Percentiles rank a stretch among this genome's conserved stretches.
phyloP scores from a whole-genome alignment of 1,140 invertebrate species.

The Drosophila neocordata region DNA sequence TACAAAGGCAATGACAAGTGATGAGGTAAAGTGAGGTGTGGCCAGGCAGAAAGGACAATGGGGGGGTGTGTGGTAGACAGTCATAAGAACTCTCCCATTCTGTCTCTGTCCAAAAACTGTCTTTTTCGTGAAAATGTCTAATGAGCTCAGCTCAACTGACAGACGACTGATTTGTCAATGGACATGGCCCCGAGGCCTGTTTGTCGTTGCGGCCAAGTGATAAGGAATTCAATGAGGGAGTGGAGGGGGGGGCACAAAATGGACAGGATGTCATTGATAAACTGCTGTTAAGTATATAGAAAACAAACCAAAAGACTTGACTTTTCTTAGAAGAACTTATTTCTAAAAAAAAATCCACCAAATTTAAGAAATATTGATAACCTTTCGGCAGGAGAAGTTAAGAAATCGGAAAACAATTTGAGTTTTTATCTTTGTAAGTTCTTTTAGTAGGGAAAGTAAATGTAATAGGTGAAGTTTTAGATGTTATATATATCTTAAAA shows the following conservation, averaged over 20 bases:
- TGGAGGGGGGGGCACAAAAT: too few relatives aligned
- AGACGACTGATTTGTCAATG: slow-evolving; percentile 64
- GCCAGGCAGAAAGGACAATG: not conserved
- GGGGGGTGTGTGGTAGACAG: slow-evolving; percentile 29
- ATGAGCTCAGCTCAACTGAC: slow-evolving; percentile 67
- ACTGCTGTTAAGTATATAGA: not conserved
- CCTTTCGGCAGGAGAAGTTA: not conserved
- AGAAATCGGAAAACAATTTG: too few relatives aligned
- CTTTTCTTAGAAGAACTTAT: not conserved
- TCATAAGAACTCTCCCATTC: slow-evolving; percentile 31
- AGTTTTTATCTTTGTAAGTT: too few relatives aligned
- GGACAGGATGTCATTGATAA: slow-evolving; percentile 11
- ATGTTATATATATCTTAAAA: too few relatives aligned
- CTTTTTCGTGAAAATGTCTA: slow-evolving; percentile 57
- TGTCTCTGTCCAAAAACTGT: slow-evolving; percentile 1
- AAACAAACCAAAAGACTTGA: not conserved
- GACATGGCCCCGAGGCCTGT: slow-evolving; percentile 46
- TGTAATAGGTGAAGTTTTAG: too few relatives aligned
- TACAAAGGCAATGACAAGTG: slow-evolving; percentile 54
- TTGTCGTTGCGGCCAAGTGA: slow-evolving; percentile 33
- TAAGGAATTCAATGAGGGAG: slow-evolving; percentile 29
- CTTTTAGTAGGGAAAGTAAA: too few relatives aligned
- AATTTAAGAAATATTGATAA: not conserved
- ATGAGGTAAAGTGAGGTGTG: slow-evolving; percentile 23
- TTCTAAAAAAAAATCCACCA: not conserved